These are phyloP conservation scores for Mesorhabditis sp. DNA, from an alignment of 2,888 invertebrate species.

Conservation along the genomic window DNA sequence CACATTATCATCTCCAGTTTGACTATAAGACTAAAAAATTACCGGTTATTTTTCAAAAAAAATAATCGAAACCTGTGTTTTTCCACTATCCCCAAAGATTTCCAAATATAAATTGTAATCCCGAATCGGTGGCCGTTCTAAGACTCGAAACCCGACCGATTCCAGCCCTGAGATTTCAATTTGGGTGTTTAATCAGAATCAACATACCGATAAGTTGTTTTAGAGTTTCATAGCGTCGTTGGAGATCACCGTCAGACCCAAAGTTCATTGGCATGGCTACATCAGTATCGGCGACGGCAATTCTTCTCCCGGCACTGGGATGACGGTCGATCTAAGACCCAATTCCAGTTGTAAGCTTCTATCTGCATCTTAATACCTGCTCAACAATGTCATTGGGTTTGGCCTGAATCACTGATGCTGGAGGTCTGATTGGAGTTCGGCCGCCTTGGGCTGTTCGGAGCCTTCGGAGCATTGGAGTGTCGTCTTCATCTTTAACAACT, in stretches of 20 bases:
- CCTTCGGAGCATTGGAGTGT: neutral
- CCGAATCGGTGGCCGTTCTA: neutral
- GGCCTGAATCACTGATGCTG: too few species aligned
- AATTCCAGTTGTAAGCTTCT: too few species aligned
- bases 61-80: neutral
- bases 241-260: neutral
- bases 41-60: neutral
- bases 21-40: neutral
- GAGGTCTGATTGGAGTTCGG: neutral
- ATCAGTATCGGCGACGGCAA: neutral
- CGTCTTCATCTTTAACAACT: neutral
- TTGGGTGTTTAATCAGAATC: neutral
- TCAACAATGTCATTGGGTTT: too few species aligned
- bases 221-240: neutral
- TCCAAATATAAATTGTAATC: conserved; percentile 5
- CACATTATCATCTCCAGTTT: conserved; percentile 4
- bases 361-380: too few species aligned
- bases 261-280: neutral
- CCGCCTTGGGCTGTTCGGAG: neutral
- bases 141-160: neutral
- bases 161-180: neutral
- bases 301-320: too few species aligned
- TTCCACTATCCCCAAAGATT: conserved; percentile 4
- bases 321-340: too few species aligned
- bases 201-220: neutral